These are phyloP conservation scores for Cryptus viduatorius DNA, from an alignment of 2,888 invertebrate species.

Conservation along the genomic window DNA sequence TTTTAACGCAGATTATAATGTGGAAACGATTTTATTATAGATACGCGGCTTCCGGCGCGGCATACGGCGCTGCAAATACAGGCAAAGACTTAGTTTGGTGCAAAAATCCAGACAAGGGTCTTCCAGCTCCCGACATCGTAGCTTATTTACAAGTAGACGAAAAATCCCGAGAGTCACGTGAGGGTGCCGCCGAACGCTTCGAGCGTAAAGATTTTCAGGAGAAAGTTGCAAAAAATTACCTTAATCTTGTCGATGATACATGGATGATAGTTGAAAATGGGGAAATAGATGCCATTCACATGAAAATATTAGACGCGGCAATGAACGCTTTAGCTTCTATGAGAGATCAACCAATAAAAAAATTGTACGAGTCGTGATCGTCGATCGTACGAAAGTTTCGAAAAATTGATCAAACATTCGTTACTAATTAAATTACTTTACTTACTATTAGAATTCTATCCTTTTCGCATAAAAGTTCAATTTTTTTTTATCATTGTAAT, in stretches of 20 bases:
- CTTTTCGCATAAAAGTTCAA: too few relatives aligned
- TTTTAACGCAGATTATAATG: neutral
- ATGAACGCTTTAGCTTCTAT: constrained; percentile 82
- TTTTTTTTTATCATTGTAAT: too few relatives aligned
- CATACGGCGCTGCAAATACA: constrained; percentile 82
- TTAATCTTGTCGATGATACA: constrained; percentile 87
- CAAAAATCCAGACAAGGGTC: constrained; percentile 93
- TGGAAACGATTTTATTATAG: constrained; percentile 65
- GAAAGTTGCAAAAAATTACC: constrained; percentile 89
- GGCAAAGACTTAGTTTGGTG: constrained; percentile 95
- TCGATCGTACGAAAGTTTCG: neutral
- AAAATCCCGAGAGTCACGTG: constrained; percentile 88
- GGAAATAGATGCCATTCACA: constrained; percentile 84
- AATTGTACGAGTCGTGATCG: constrained; percentile 79
- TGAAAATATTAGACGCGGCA: constrained; percentile 84
- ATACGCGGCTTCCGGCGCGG: constrained; percentile 83
- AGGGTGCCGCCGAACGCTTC: constrained; percentile 93
- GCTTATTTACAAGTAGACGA: constrained; percentile 90
- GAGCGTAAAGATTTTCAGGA: constrained; percentile 90
- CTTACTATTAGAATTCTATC: neutral
- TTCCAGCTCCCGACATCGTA: constrained; percentile 95
- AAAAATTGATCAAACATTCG: neutral
- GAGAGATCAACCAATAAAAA: constrained; percentile 81
- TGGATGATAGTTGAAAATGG: constrained; percentile 91
- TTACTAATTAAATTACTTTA: neutral